These are phyloP conservation scores for Mylabris sibirica DNA, from an alignment of 2,888 invertebrate genomes.

Conservation along the genomic window DNA sequence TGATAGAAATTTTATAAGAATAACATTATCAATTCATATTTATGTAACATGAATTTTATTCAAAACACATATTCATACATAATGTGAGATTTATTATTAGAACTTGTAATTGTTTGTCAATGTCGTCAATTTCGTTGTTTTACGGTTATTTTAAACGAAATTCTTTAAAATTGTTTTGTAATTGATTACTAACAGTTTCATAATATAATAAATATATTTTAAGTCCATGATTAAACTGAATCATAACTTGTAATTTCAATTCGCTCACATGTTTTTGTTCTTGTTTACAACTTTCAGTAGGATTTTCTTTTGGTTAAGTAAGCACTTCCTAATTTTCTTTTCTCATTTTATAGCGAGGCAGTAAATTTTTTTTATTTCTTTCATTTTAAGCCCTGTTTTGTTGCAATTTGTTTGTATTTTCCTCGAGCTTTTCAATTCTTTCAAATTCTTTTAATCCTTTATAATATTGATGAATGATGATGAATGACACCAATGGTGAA, in stretches of 20 bases:
- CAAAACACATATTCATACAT: background rate
- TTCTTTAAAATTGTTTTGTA: background rate
- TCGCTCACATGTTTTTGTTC: background rate
- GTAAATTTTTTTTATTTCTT: background rate
- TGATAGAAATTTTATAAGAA: background rate
- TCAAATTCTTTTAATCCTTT: background rate
- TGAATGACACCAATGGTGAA: background rate
- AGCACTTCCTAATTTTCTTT: background rate
- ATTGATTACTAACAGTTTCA: background rate
- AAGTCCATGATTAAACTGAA: conserved; percentile 1
- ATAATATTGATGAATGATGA: background rate
- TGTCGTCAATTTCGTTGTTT: background rate
- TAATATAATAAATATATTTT: background rate
- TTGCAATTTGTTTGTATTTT: background rate
- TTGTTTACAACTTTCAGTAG: background rate
- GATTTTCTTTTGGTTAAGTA: background rate
- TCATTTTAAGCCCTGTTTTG: background rate
- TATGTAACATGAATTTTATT: background rate
- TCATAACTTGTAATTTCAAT: background rate
- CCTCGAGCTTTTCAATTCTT: background rate
- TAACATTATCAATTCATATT: background rate
- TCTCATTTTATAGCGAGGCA: background rate
- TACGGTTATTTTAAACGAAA: background rate
- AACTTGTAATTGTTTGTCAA: conserved; percentile 11
- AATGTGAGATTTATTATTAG: background rate